Evolutionary conservation across 2,113 vertebrate species (phyloP), one percentile per base, ranked within the genome.

Genomic region (Pseudolaguvia tuberculata): DNA sequence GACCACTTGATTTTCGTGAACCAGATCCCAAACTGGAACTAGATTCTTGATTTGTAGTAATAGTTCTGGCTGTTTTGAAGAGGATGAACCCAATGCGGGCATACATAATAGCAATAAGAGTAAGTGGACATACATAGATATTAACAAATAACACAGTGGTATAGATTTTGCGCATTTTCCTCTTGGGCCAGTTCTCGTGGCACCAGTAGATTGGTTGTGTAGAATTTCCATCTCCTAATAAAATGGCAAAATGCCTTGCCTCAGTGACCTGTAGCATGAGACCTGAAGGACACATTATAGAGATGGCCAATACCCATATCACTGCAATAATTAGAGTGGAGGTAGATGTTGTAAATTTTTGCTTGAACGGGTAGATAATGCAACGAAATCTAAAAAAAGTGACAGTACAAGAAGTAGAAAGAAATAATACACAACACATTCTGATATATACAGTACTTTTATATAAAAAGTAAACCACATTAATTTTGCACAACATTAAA

Each of bases 61-160:
- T 8, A 0, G 89, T 88, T 11, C 78, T 1, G 0, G 89, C 56
- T 0, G 85, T 85, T 76, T 88, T 93, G 80, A 89, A 93, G 25
- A 98, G 91, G 0, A 88, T 85, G 9, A 92, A 61, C 48, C 94
- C 90, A 14, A 95, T 94, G 77, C 90, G 89, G 1, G 88, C 85
- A 0, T 98, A 97, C 95, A 93, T 94, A 78, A 93, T 74, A 0
- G 93, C 86, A 0, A 95, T 95, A 21, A 97, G 91, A 0, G 84
- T 91, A 7, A 96, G 87, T 0, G 95, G 96, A 14, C 91, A 92
- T 23, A 98, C 86, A 75, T 95, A 98, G 79, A 98, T 94, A 75
- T 90, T 95, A 39, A 91, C 88, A 74, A 98, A 98, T 4, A 98
- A 89, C n/a, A 96, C 88, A 0, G 93, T 94, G 0, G 95, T 98